Percentiles rank a stretch among this genome's conserved stretches.
These are phyloP conservation scores for Caenorhabditis angaria DNA, from an alignment of 2,888 invertebrate species.

Conservation along the genomic window DNA sequence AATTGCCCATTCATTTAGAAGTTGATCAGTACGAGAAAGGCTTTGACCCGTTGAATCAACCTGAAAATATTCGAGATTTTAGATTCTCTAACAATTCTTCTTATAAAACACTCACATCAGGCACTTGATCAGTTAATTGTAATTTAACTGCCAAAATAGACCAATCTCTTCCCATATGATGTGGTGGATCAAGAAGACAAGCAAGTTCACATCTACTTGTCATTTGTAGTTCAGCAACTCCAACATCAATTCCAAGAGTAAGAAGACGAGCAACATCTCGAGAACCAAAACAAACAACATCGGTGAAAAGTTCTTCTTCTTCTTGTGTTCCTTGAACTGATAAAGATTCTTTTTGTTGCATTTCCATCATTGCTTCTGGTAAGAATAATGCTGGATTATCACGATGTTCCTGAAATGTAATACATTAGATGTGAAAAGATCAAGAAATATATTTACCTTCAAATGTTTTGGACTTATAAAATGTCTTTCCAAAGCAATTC, in stretches of 20 bases:
- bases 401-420: constrained; percentile 53
- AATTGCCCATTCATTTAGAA: constrained; percentile 76
- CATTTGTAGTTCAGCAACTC: constrained; percentile 77
- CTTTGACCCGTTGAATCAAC: constrained; percentile 69
- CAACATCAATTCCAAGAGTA: constrained; percentile 77
- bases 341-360: constrained; percentile 72
- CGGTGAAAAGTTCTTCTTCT: constrained; percentile 76
- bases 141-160: constrained; percentile 76
- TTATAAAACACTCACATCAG: constrained; percentile 73
- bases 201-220: constrained; percentile 72
- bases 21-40: constrained; percentile 73
- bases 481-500: constrained; percentile 79
- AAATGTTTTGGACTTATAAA: constrained; percentile 77
- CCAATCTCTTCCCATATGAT: constrained; percentile 77
- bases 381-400: constrained; percentile 60
- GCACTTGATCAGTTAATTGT: constrained; percentile 76
- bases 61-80: no score
- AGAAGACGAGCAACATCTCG: constrained; percentile 74
- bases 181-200: constrained; percentile 75
- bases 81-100: no score
- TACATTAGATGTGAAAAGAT: no score
- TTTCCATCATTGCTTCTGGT: constrained; percentile 73
- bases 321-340: constrained; percentile 74
- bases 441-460: constrained; percentile 13
- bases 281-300: constrained; percentile 77